Conservation (phyloP, 2,113 vertebrate genomes). For the Neodon shergylaensis region DNA sequence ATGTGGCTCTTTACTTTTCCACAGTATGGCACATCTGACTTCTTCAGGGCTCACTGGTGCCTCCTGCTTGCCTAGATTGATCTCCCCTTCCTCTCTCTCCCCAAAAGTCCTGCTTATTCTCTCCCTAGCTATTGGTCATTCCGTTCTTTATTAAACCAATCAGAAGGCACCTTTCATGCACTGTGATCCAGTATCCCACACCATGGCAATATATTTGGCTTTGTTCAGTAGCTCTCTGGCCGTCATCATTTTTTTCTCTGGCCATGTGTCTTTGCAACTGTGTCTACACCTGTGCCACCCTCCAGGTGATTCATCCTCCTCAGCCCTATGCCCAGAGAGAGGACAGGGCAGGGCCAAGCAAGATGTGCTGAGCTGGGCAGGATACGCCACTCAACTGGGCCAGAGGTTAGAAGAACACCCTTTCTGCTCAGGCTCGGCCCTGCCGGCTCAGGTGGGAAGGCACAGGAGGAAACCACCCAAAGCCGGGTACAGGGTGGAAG, state of each 20-base stretch:
- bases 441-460: constrained; percentile 38
- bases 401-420: constrained; percentile 3
- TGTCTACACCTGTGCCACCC: constrained; percentile 26
- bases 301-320: constrained; percentile 69
- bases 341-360: constrained; percentile 54
- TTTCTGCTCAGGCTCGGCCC: background rate
- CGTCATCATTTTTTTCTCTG: constrained; percentile 40
- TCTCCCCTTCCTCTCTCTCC: background rate
- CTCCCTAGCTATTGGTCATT: background rate
- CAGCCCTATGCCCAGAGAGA: constrained; percentile 47
- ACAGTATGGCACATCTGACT: background rate
- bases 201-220: background rate
- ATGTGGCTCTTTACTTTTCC: background rate
- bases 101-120: background rate
- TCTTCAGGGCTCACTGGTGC: background rate
- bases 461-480: constrained; percentile 38
- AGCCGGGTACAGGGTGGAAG: constrained; percentile 15
- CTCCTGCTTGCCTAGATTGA: background rate
- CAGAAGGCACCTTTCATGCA: background rate
- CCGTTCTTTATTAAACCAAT: background rate
- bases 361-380: constrained; percentile 64
- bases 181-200: background rate
- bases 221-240: constrained; percentile 2
- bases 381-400: constrained; percentile 26
- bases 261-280: constrained; percentile 9